These are phyloP conservation scores for Nycticebus coucang DNA, from an alignment of 2,113 vertebrate genomes.

Conservation along the genomic window DNA sequence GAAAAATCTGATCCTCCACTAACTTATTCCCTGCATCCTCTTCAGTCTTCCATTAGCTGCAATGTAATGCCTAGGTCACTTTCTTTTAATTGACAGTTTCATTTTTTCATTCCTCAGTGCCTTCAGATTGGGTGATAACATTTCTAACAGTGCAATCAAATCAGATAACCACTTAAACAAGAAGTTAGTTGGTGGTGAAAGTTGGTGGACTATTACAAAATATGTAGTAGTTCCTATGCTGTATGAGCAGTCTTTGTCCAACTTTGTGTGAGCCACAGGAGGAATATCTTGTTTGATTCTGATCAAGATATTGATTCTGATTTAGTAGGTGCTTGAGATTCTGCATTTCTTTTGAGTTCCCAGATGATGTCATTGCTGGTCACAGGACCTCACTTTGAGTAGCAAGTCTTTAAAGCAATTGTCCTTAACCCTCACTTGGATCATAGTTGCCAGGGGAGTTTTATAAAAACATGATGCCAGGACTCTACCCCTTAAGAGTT, in stretches of 20 bases:
- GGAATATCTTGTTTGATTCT: not conserved
- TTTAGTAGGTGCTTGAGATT: not conserved
- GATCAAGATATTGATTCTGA: not conserved
- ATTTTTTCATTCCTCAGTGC: constrained; percentile 69
- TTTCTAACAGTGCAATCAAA: constrained; percentile 61
- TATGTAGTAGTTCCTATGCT: not conserved
- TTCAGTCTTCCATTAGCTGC: constrained; percentile 49
- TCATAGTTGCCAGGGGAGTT: not conserved
- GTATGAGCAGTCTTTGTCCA: not conserved
- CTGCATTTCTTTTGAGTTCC: constrained; percentile 31
- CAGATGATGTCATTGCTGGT: not conserved
- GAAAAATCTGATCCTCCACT: not conserved
- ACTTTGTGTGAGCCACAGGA: not conserved
- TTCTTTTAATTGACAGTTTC: constrained; percentile 68
- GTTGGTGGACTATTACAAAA: not conserved
- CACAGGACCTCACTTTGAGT: not conserved
- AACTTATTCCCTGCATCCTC: not conserved
- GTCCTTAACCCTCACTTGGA: not conserved
- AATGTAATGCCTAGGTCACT: constrained; percentile 72
- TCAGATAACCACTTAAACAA: constrained; percentile 58
- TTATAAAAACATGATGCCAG: not conserved
- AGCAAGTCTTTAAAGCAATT: constrained; percentile 1
- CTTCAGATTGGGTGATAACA: constrained; percentile 59
- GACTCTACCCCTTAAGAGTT: not conserved
- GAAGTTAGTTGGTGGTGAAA: constrained; percentile 32